A percentile compares a stretch with the other conserved stretches of the same genome.
phyloP scores from a whole-genome alignment of 2,888 invertebrate genomes.

The Thecophora atra region DNA sequence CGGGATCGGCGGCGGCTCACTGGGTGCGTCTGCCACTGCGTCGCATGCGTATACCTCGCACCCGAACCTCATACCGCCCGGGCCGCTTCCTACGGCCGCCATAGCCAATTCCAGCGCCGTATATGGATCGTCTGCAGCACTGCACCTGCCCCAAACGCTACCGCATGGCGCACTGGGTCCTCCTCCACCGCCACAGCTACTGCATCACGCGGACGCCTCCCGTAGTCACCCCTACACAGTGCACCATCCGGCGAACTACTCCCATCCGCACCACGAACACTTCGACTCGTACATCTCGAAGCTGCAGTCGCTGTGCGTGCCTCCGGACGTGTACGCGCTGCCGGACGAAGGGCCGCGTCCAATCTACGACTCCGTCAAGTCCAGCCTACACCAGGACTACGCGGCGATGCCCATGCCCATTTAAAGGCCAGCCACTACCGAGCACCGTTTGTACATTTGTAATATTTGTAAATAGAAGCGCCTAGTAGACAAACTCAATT shows the following conservation, averaged over 20 bases:
- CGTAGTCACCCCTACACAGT: constrained; percentile 61
- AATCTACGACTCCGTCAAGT: constrained; percentile 89
- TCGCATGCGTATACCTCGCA: constrained; percentile 44
- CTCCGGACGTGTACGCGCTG: constrained; percentile 80
- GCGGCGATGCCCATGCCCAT: constrained; percentile 89
- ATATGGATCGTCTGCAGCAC: constrained; percentile 44
- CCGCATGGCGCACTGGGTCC: constrained; percentile 38
- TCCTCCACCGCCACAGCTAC: constrained; percentile 53
- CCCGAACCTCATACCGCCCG: constrained; percentile 50
- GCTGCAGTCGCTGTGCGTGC: constrained; percentile 88
- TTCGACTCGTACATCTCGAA: constrained; percentile 93
- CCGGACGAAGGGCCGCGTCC: constrained; percentile 83
- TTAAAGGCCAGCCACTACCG: constrained; percentile 67
- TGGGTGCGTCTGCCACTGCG: constrained; percentile 38
- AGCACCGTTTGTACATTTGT: neutral
- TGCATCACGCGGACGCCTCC: constrained; percentile 30
- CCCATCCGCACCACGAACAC: constrained; percentile 80
- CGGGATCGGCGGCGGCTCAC: constrained; percentile 45
- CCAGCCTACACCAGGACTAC: constrained; percentile 87
- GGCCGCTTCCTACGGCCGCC: constrained; percentile 49
- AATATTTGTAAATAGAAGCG: constrained; percentile 10
- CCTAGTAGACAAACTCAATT: neutral
- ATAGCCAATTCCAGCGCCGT: constrained; percentile 43
- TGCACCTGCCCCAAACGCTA: constrained; percentile 45
- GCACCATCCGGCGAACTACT: constrained; percentile 57